Evolutionary conservation across 92 coral and sea anemone genomes (phyloP), one percentile per base, ranked within the genome.

Genomic region (Zoanthus sansibaricus): DNA sequence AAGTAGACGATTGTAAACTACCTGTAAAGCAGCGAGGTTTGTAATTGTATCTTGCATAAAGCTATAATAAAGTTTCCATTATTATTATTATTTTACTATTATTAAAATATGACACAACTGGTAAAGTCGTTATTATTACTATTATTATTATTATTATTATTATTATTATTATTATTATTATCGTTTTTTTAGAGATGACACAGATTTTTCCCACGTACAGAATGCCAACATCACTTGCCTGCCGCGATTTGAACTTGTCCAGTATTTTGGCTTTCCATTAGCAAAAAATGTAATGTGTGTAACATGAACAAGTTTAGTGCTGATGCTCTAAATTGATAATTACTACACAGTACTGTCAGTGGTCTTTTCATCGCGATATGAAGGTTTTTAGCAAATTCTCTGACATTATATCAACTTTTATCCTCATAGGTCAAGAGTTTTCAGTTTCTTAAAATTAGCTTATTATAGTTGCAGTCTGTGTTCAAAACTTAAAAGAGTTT

Each of bases 211-310:
- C 83, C 33, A 33, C 21, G 37, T 37, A 37, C 42, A 2, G 42
- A 37, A 32, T 20, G 33, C 7, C 20, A 12, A 4, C n/a, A 4
- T 10, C 71, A 33, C 71, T 49, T 55, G 47, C 56, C n/a, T 33
- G 7, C 48, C 42, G 72, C 44, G 37, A 21, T 78, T 78, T 37
- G 67, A 77, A 52, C 25, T 77, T 77, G 14, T 31, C 30, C 64
- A 58, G n/a, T 12, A 14, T 58, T 58, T 14, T 58, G n/a, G n/a
- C 5, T 10, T 58, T 58, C n/a, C 3, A 62, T 62, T n/a, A 62
- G 20, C 66, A 58, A 62, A 62, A 62, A 0, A 5, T 20, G 11
- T 48, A 16, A 56, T 9, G 42, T 4, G 42, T 37, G 42, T 37
- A 37, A 37, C 42, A 2, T 37, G 42, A 9, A 42, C 5, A 51